Base-by-base conservation (phyloP, 92 coral and sea anemone genomes). In the Nematostella vectensis region DNA sequence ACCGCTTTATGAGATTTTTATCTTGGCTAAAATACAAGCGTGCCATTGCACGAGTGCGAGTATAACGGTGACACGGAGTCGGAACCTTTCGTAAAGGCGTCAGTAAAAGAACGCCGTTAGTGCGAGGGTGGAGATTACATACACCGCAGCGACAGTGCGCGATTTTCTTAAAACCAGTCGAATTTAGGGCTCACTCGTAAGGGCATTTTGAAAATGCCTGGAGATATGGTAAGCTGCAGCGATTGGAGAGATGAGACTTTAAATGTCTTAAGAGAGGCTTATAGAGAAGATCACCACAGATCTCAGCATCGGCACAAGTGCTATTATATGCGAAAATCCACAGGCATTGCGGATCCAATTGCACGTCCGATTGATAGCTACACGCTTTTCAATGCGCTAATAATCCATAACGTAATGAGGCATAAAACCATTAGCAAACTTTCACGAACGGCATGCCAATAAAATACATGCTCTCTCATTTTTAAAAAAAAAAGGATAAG, bases 211-310 rank as follows among this genome's bases (percentile, higher is more conserved):
- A 8, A 45, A 45, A 45, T 45, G 51, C 51, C 51, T 11, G 23
- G 9, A 45, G 51, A 45, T 45, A 45, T 9, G 51, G 23, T 11
- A 45, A 45, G 9, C 51, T 15, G 51, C 11, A 19, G 51, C 4
- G 11, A 45, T 45, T 22, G 51, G 4, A 45, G 51, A 45, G 51
- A 45, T 45, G 51, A 45, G 12, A 45, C 51, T 45, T 45, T 45
- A 45, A 45, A 22, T 4, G 51, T 45, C 51, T 45, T 45, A 45
- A 45, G 17, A 45, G 51, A 6, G 18, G 51, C 51, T 45, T 45
- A n/a, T 10, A 19, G 18, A 4, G 21, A 45, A 4, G 51, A 45
- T 11, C 9, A 9, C 17, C 51, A 11, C 9, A 45, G 4, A 11
- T 33, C 6, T 33, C 40, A 33, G 40, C 40, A 33, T 33, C 15